Percentiles rank a stretch among this genome's conserved stretches.
These are phyloP conservation scores for Cloeon dipterum DNA, from an alignment of 2,888 invertebrate genomes.

Conservation along the genomic window DNA sequence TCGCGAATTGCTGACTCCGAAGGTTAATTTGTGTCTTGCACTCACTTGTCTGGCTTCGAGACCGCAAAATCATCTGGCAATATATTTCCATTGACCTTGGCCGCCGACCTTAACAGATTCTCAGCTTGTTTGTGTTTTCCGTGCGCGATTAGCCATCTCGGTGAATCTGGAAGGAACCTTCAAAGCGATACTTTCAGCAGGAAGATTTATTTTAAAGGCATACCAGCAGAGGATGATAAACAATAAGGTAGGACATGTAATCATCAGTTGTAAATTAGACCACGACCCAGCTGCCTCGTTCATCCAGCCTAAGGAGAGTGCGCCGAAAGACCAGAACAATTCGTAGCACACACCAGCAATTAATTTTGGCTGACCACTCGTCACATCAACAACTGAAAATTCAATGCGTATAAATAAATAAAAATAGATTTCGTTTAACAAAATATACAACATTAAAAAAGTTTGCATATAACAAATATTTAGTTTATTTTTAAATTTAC, in stretches of 20 bases:
- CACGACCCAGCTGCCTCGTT: constrained; percentile 18
- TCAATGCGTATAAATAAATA: too few relatives aligned
- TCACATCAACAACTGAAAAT: constrained; percentile 19
- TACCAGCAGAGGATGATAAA: constrained; percentile 13
- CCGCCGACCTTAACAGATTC: constrained; percentile 15
- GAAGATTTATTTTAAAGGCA: too few relatives aligned
- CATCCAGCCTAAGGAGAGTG: constrained; percentile 19
- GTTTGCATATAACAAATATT: too few relatives aligned
- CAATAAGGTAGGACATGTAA: constrained; percentile 20
- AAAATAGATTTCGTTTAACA: too few relatives aligned
- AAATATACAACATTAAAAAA: too few relatives aligned
- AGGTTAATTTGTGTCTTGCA: too few relatives aligned
- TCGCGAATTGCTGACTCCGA: too few relatives aligned
- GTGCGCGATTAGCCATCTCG: constrained; percentile 19
- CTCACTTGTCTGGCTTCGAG: too few relatives aligned
- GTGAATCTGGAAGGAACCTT: constrained; percentile 22
- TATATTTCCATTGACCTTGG: too few relatives aligned
- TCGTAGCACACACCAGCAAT: constrained; percentile 20
- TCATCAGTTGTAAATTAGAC: constrained; percentile 20
- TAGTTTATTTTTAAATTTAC: too few relatives aligned
- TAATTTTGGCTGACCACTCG: constrained; percentile 17
- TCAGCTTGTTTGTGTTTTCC: constrained; percentile 16
- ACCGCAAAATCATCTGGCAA: too few relatives aligned
- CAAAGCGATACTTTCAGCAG: too few relatives aligned
- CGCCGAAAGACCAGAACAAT: constrained; percentile 23